Evolutionary conservation across 2,797 vertebrate genomes (phyloP), one percentile per base, ranked within the genome.

Genomic region (Diglossa cyanea): DNA sequence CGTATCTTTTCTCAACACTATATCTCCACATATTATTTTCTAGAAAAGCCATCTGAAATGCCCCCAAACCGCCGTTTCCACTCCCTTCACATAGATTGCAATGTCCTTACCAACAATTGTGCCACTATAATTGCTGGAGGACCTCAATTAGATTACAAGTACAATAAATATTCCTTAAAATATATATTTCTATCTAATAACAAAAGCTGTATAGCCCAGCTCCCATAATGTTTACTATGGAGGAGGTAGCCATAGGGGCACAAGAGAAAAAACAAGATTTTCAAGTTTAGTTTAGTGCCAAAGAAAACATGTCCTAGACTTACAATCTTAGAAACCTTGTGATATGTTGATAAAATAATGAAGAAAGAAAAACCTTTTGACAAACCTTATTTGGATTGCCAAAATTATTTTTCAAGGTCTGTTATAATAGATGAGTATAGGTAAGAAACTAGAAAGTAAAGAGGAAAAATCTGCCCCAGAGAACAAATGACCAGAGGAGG

Each of bases 1-100:
- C 7, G 5, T 9, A 6, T 21, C 33, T 78, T 65, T 13, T 28
- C 66, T 62, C 47, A 75, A 51, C 35, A 50, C 33, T 37, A 6
- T 4, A 91, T 10, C 7, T 57, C 4, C 31, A 18, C 2, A 17
- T 37, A 11, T 45, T 74, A 9, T 80, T 86, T 88, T 65, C 53
- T 62, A 54, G 50, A 54, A 84, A 76, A 77, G 10, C 17, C n/a
- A 37, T 28, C 40, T 65, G 61, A 61, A 72, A 4, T 62, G 35
- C 2, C 4, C 13, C 37, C 31, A 13, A 40, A 9, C 4, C 4
- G 11, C 1, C 0, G 0, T 65, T 71, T 57, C 40, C 15, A 33
- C 10, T 67, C 6, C 8, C 25, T 20, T 68, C 21, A 45, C 15
- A 14, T 19, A 2, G 51, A 63, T 10, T 57, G 13, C 35, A 63